Conservation (phyloP, 2,888 invertebrate species). For the Isotomurus palustris region DNA sequence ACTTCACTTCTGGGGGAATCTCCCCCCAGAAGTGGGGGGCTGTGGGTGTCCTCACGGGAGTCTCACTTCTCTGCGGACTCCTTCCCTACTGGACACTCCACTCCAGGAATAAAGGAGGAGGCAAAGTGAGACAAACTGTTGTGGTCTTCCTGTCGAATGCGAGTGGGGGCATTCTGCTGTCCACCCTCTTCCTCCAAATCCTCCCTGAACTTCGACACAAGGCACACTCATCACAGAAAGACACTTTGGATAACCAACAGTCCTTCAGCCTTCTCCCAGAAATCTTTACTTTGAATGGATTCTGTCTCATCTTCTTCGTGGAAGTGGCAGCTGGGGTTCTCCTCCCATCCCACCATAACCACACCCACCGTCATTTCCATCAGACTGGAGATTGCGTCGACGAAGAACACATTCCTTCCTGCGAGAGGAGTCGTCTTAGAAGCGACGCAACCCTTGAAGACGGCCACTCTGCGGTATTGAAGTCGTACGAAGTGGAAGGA, state of each 20-base stretch:
- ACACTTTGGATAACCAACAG: not conserved
- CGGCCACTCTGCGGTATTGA: not conserved
- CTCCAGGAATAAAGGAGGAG: no score
- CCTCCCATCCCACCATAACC: no score
- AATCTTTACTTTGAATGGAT: slow-evolving; percentile 28
- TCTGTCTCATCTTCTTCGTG: slow-evolving; percentile 28
- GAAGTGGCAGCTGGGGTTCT: slow-evolving; percentile 37
- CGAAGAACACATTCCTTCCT: no score
- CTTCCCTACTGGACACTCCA: not conserved
- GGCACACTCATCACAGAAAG: no score
- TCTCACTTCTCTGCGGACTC: slow-evolving; percentile 1
- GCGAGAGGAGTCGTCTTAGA: no score
- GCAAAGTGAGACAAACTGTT: not conserved
- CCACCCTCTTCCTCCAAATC: slow-evolving; percentile 63
- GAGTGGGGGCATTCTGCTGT: slow-evolving; percentile 67
- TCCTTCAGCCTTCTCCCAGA: slow-evolving; percentile 12
- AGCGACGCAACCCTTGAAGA: not conserved
- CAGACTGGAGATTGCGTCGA: not conserved
- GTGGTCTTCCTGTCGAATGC: slow-evolving; percentile 60
- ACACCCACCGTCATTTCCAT: slow-evolving; percentile 4
- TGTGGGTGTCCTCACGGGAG: not conserved
- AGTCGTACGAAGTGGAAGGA: not conserved
- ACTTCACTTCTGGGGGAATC: no score
- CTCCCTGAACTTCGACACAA: slow-evolving; percentile 64
- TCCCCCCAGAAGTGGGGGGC: not conserved